Base-by-base conservation (phyloP, 2,113 vertebrate species). In the Phoenicopterus ruber region DNA sequence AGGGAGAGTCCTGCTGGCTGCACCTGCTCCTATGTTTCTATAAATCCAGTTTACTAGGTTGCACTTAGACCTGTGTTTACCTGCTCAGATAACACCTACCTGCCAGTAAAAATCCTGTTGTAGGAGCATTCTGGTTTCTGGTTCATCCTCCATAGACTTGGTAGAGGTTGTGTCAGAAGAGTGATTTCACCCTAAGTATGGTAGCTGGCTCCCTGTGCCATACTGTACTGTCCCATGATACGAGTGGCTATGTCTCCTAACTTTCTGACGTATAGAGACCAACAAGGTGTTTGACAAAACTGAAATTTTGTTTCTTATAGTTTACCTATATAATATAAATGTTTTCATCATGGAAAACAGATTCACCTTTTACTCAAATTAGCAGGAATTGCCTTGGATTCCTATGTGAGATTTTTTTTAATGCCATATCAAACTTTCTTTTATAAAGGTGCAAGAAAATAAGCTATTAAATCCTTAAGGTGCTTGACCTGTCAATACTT, bases 131-230 rank as follows among this genome's bases (percentile, higher is more conserved):
- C 50, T 90, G 55, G 17, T 90, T 58, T 50, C n/a, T 66, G 16
- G 4, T 20, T 83, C 8, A 7, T 78, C 50, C 0, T 0, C 3
- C 14, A 2, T 8, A 50, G 63, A 5, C 3, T 10, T 54, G 24
- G 34, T 28, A 31, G 36, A 57, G 21, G 20, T 44, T 15, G 38
- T 65, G 34, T 73, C 40, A 57, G 20, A 70, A 50, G 36, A 29
- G 34, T 0, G 1, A n/a, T 65, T 85, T 70, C 20, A 21, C 19
- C 13, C 22, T 1, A 7, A 4, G 11, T 19, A 0, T 32, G 29
- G 17, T 11, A 16, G 21, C 50, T 83, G 67, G 10, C 19, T 69
- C 31, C 38, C 38, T 38, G 44, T 74, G 66, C 55, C 25, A 1
- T 18, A 6, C 28, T 26, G 28, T 36, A 6, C 49, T 62, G 32